Base-by-base conservation (phyloP, 2,888 invertebrate genomes). In the Clusia tigrina region DNA sequence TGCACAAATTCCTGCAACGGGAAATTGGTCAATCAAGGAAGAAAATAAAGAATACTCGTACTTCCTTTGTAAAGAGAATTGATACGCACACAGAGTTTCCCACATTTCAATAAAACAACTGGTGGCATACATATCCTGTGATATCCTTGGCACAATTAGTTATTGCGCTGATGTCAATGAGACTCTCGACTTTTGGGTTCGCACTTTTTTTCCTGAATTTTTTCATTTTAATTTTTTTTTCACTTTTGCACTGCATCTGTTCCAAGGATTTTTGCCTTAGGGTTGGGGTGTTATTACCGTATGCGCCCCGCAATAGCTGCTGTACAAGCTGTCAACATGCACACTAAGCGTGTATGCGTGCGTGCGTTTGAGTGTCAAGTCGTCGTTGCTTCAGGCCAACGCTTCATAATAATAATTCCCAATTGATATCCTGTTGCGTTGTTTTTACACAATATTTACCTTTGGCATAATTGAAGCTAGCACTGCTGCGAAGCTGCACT, bases 401-500 rank as follows among this genome's bases (percentile, higher is more conserved):
- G 42, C n/a, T n/a, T 59, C 23, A 53, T 71, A 65, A 69, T 69
- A 68, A 77, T 76, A 76, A 78, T 76, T 74, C 71, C 71, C 73
- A 77, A 81, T 80, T 74, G 80, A 78, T 78, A 73, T 80, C 80
- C 80, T 81, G 80, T 78, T 78, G 80, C 75, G 80, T 79, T 80
- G 79, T 81, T 78, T 78, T 75, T 71, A 78, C 76, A 77, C 73
- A 80, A 80, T 81, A 81, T 80, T 80, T 80, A 80, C 81, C 79
- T 77, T 74, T 65, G 71, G 68, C 72, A 76, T 74, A 77, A 74
- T 77, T 77, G 77, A 74, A 77, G 76, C 12, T 6, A 32, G 32
- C 12, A 12, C 12, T 6, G 32, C 32, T 42, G 42, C n/a, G n/a
- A 6, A n/a, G n/a, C 42, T n/a, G n/a, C 9, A 17, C n/a, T n/a